phyloP scores from a whole-genome alignment of 23 tunicate species.

The Phallusia fumigata region DNA sequence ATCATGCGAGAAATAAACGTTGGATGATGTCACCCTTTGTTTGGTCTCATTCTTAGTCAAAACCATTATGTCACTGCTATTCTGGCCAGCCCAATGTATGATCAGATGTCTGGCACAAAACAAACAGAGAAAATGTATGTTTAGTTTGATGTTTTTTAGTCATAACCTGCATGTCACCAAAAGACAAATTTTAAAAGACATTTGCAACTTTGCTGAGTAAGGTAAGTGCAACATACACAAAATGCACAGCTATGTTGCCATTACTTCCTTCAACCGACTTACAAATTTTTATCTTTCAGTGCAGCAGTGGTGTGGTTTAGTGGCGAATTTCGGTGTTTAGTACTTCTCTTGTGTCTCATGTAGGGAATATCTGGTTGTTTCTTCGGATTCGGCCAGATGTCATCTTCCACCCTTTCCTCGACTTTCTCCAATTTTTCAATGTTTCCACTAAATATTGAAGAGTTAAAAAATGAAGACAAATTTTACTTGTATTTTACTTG shows the following conservation, averaged over 20 bases:
- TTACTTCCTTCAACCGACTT: background rate
- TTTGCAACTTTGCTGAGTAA: no score
- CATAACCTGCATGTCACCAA: no score
- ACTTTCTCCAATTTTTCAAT: background rate
- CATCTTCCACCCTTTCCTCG: background rate
- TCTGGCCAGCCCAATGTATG: slow-evolving; percentile 77
- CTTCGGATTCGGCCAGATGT: no score
- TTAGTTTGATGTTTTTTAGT: no score
- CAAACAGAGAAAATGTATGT: no score
- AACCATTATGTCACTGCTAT: slow-evolving; percentile 48
- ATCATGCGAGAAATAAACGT: slow-evolving; percentile 75
- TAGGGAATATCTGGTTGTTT: background rate
- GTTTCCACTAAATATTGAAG: background rate
- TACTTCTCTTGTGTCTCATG: background rate
- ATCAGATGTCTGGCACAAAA: slow-evolving; percentile 61
- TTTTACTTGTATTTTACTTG: no score
- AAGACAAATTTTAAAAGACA: no score
- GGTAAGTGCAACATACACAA: no score
- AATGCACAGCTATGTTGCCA: no score
- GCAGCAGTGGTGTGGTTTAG: background rate
- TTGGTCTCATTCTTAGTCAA: slow-evolving; percentile 43
- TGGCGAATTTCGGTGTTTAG: background rate
- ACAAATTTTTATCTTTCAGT: background rate
- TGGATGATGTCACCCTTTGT: slow-evolving; percentile 41
- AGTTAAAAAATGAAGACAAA: no score